Percentiles rank a stretch among this genome's conserved stretches.
Evolutionary conservation across 2,797 vertebrate species (phyloP).

Genomic region (Vireo griseus): DNA sequence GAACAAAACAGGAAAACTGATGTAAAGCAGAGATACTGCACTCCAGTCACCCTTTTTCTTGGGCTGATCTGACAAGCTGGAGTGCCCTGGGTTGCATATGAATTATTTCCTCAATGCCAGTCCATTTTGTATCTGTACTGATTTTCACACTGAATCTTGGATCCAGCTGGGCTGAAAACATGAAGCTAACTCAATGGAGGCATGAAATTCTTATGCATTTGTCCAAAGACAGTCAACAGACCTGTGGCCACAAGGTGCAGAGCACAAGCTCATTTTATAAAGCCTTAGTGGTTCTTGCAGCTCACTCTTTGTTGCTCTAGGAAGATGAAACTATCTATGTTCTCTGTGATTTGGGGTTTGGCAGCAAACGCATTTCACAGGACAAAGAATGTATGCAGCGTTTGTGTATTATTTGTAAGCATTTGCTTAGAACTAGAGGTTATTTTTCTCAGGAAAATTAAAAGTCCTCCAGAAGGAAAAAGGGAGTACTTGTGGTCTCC

Average conservation of each 20-base stretch:
- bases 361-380: neutral
- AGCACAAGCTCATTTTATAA: neutral
- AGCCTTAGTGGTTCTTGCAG: neutral
- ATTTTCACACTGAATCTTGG: neutral
- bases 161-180: neutral
- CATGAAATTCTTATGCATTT: neutral
- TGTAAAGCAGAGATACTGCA: neutral
- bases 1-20: neutral
- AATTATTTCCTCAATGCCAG: neutral
- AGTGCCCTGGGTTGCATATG: neutral
- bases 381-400: neutral
- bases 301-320: neutral
- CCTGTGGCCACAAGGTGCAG: neutral
- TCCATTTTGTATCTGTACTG: neutral
- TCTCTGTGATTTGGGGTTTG: slow-evolving; percentile 17
- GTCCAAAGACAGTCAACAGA: neutral
- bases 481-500: neutral
- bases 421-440: neutral
- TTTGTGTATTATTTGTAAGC: neutral
- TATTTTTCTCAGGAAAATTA: neutral
- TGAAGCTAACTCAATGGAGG: neutral
- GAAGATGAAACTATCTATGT: neutral
- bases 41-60: neutral
- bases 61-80: neutral
- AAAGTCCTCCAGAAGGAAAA: neutral